These are phyloP conservation scores for Drosophila watanabei DNA, from an alignment of 1,140 invertebrate species.

Conservation along the genomic window DNA sequence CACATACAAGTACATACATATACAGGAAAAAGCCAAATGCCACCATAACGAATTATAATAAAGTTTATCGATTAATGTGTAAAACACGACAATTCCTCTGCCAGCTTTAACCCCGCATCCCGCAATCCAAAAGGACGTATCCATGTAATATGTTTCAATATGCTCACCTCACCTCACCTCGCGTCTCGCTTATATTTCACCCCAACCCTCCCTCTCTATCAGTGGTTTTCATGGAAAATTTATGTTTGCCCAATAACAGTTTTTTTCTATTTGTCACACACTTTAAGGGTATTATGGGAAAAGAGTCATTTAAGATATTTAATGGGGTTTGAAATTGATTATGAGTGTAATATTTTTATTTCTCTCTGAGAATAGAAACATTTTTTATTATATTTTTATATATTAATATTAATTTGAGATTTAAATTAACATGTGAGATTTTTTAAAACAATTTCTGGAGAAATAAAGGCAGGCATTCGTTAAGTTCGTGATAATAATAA, in stretches of 20 bases:
- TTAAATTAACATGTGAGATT: fast-evolving
- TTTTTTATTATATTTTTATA: background rate
- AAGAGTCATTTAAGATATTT: background rate
- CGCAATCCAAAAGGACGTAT: conserved; percentile 18
- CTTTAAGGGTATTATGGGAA: background rate
- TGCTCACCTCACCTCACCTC: conserved; percentile 30
- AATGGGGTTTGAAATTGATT: background rate
- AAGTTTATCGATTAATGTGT: conserved; percentile 78
- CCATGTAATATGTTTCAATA: conserved; percentile 65
- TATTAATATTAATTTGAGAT: background rate
- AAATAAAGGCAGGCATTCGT: no score
- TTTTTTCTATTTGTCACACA: conserved; percentile 17
- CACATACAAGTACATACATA: background rate
- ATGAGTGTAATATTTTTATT: background rate
- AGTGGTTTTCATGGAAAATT: conserved; percentile 53
- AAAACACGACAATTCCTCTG: conserved; percentile 37
- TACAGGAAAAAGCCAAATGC: conserved; percentile 25
- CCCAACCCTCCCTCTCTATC: background rate
- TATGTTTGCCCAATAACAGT: conserved; percentile 41
- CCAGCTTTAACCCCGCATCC: background rate
- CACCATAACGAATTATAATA: conserved; percentile 78
- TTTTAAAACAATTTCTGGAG: background rate
- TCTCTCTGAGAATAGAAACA: background rate
- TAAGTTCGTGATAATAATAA: no score
- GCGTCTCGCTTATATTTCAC: conserved; percentile 1